Evolutionary conservation across 2,797 vertebrate species (phyloP).

Genomic region (Kryptopterus vitreolus): DNA sequence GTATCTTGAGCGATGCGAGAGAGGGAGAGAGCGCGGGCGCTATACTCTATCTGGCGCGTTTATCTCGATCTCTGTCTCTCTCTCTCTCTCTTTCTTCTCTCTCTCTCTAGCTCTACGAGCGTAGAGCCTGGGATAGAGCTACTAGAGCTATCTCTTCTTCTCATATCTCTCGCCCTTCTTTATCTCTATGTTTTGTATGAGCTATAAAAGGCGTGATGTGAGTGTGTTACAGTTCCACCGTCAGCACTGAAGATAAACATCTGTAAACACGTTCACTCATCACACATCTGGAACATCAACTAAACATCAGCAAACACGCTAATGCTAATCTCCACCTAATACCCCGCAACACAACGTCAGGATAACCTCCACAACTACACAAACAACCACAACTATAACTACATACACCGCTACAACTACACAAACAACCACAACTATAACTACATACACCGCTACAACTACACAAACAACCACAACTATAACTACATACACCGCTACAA

Average conservation of each 20-base stretch:
- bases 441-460: background rate
- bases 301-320: background rate
- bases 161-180: too few species aligned
- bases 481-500: background rate
- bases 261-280: conserved; percentile 23
- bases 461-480: background rate
- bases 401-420: background rate
- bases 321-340: background rate
- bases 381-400: background rate
- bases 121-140: too few species aligned
- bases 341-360: background rate
- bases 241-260: conserved; percentile 19
- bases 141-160: too few species aligned
- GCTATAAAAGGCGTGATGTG: background rate
- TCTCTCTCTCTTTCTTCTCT: too few species aligned
- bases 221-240: background rate
- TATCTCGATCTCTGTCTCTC: too few species aligned
- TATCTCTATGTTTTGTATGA: too few species aligned
- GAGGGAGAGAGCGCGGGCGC: too few species aligned
- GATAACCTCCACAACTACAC: background rate
- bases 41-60: too few species aligned
- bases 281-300: conserved; percentile 9
- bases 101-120: too few species aligned
- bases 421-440: background rate
- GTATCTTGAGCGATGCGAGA: too few species aligned